A percentile compares a stretch with the other conserved stretches of the same genome.
Conservation (phyloP, 2,888 invertebrate genomes). For the Myathropa florea region DNA sequence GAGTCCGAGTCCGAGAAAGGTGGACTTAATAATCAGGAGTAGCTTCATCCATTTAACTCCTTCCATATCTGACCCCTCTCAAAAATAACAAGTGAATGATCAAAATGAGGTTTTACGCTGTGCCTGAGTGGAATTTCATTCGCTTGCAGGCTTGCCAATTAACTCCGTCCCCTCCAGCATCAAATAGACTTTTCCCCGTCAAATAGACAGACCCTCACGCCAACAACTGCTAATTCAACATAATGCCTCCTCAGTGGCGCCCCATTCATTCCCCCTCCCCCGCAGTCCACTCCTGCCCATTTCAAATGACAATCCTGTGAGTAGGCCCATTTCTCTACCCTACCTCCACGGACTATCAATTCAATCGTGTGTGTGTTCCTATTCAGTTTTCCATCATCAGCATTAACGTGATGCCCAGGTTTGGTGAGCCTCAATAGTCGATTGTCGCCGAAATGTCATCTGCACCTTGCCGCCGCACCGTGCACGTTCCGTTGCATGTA, state of each 20-base stretch:
- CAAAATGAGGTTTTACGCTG: no score
- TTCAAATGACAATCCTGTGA: not conserved
- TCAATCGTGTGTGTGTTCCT: constrained; percentile 12
- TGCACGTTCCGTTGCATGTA: constrained; percentile 37
- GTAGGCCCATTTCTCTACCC: constrained; percentile 18
- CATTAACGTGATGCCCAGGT: constrained; percentile 22
- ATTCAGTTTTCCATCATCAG: constrained; percentile 11
- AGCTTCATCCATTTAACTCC: no score
- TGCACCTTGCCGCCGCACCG: constrained; percentile 18
- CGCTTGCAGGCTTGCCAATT: no score
- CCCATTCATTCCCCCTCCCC: not conserved
- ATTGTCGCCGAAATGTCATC: constrained; percentile 29
- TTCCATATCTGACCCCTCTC: no score
- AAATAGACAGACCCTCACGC: no score
- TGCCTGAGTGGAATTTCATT: no score
- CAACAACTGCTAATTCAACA: no score
- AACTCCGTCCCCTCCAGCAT: no score
- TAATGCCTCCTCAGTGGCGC: not conserved
- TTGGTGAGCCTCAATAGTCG: constrained; percentile 21
- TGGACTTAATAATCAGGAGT: no score
- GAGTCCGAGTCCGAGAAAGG: no score
- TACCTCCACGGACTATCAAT: constrained; percentile 27
- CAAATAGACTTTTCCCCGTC: no score
- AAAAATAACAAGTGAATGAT: no score
- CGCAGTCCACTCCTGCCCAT: not conserved